These are phyloP conservation scores for Pan paniscus DNA, from an alignment of 2,113 vertebrate genomes.

Conservation along the genomic window DNA sequence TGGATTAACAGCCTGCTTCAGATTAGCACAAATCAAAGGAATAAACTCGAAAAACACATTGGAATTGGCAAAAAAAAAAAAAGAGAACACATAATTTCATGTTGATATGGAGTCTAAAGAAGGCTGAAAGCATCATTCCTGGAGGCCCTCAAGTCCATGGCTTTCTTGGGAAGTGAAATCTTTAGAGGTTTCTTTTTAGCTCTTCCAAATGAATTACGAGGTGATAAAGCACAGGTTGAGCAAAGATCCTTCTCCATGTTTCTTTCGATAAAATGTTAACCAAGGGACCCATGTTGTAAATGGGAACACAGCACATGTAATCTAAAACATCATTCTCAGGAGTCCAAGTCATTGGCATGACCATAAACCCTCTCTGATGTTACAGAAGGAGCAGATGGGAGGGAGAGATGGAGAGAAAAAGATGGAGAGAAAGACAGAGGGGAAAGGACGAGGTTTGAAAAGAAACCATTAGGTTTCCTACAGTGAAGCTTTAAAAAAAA, in stretches of 20 bases:
- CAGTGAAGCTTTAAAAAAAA: neutral
- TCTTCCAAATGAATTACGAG: neutral
- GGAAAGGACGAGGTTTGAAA: neutral
- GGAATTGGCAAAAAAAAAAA: neutral
- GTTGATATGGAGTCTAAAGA: neutral
- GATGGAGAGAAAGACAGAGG: neutral
- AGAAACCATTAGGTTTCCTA: neutral
- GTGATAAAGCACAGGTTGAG: neutral
- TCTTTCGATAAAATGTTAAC: neutral
- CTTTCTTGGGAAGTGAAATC: neutral
- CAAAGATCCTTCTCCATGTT: neutral
- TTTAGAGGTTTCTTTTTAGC: neutral
- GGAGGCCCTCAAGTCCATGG: neutral
- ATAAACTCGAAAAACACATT: neutral
- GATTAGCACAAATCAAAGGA: neutral
- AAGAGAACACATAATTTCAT: neutral
- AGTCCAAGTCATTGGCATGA: neutral
- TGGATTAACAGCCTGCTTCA: conserved; percentile 27
- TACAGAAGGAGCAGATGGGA: neutral
- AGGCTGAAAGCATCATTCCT: neutral
- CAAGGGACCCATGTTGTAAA: neutral
- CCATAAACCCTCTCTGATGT: neutral
- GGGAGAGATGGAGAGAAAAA: neutral
- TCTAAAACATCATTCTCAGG: neutral
- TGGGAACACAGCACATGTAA: neutral